phyloP scores from a whole-genome alignment of 2,888 invertebrate genomes.

The Plagodis pulveraria region DNA sequence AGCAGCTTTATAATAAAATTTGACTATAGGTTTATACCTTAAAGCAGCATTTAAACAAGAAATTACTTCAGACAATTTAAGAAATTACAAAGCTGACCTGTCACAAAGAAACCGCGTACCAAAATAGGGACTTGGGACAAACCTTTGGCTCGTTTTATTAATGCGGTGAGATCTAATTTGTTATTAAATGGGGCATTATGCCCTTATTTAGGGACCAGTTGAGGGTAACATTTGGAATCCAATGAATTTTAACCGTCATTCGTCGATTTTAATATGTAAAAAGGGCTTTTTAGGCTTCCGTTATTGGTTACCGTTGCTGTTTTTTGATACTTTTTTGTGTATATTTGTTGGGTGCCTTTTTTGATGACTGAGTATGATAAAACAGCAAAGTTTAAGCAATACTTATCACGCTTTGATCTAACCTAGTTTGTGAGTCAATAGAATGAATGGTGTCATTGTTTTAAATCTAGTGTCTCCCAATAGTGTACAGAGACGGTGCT shows the following conservation, averaged over 20 bases:
- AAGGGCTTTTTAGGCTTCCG: conserved; percentile 62
- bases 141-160: conserved; percentile 53
- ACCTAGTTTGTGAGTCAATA: not conserved
- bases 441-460: not conserved
- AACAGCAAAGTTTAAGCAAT: not conserved
- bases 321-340: conserved; percentile 30
- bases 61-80: too few species aligned
- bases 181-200: conserved; percentile 80
- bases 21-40: too few species aligned
- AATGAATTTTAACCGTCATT: conserved; percentile 78
- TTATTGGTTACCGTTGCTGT: conserved; percentile 39
- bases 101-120: conserved; percentile 17
- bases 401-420: not conserved
- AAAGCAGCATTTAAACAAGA: too few species aligned
- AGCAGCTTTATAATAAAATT: too few species aligned
- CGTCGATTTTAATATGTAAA: conserved; percentile 71
- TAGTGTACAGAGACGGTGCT: too few species aligned
- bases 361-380: conserved; percentile 13
- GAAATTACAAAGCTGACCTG: conserved; percentile 4
- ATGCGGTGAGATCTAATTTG: conserved; percentile 76
- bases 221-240: conserved; percentile 69
- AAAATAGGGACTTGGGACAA: conserved; percentile 18
- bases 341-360: conserved; percentile 20
- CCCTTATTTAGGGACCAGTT: conserved; percentile 59
- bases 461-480: too few species aligned